Conservation (phyloP, 1,140 invertebrate species). For the Trypoxylus dichotomus region DNA sequence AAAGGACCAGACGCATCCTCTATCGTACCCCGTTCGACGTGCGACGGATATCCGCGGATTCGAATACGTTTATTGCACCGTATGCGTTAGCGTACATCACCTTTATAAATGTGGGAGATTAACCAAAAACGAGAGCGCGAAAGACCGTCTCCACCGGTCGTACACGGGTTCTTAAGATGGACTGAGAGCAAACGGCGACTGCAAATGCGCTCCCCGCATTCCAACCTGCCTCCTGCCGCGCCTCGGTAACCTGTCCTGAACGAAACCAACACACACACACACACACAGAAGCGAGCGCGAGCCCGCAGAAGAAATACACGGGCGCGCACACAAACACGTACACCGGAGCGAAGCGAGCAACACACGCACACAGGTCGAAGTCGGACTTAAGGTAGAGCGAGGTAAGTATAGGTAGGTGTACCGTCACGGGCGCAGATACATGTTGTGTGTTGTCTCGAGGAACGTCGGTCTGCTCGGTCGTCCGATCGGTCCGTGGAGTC, state of each 20-base stretch:
- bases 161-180: conserved; percentile 44
- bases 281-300: not conserved
- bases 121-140: not conserved
- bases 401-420: not conserved
- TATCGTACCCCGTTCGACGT: not conserved
- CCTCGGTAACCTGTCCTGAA: conserved; percentile 44
- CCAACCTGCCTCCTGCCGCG: conserved; percentile 46
- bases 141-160: not conserved
- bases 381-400: not conserved
- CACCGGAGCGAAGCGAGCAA: conserved; percentile 26
- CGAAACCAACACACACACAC: conserved; percentile 32
- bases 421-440: not conserved
- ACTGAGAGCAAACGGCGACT: conserved; percentile 47
- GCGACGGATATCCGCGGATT: no score
- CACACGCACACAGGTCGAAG: not conserved
- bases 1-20: no score
- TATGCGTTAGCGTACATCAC: not conserved
- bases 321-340: conserved; percentile 15
- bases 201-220: conserved; percentile 51
- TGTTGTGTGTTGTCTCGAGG: no score
- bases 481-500: no score
- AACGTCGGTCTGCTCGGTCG: no score
- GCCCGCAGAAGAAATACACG: not conserved
- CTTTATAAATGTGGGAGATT: not conserved
- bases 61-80: not conserved